Conservation (phyloP, 2,888 invertebrate genomes). For the Brachylomia viminalis region DNA sequence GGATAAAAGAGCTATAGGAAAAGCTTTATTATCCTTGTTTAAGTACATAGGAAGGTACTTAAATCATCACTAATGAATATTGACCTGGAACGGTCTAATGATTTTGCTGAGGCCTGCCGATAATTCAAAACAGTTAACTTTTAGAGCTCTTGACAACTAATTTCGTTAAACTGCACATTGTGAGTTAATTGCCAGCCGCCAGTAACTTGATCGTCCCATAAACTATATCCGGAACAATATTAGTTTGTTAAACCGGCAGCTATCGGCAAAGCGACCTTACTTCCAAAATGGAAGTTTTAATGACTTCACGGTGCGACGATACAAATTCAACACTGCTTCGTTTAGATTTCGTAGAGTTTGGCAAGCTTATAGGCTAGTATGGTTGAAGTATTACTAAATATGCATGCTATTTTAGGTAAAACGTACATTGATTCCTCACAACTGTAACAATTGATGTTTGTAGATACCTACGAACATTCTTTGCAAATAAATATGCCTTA, state of each 20-base stretch:
- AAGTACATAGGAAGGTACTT: background rate
- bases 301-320: slow-evolving; percentile 68
- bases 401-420: background rate
- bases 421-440: background rate
- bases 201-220: slow-evolving; percentile 45
- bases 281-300: slow-evolving; percentile 78
- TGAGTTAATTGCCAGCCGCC: slow-evolving; percentile 57
- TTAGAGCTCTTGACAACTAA: slow-evolving; percentile 58
- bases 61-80: background rate
- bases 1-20: background rate
- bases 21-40: background rate
- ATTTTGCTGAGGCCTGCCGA: slow-evolving; percentile 3
- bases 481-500: background rate
- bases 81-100: background rate
- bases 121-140: slow-evolving; percentile 49
- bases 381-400: background rate
- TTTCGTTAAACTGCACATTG: slow-evolving; percentile 54
- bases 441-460: background rate
- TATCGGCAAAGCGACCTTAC: slow-evolving; percentile 64
- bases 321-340: slow-evolving; percentile 71
- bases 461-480: background rate
- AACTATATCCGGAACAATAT: slow-evolving; percentile 65
- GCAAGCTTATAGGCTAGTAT: slow-evolving; percentile 8
- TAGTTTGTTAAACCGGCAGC: slow-evolving; percentile 66
- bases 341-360: slow-evolving; percentile 48